phyloP scores from a whole-genome alignment of 2,888 invertebrate species.

The Eristalinus sepulchralis region DNA sequence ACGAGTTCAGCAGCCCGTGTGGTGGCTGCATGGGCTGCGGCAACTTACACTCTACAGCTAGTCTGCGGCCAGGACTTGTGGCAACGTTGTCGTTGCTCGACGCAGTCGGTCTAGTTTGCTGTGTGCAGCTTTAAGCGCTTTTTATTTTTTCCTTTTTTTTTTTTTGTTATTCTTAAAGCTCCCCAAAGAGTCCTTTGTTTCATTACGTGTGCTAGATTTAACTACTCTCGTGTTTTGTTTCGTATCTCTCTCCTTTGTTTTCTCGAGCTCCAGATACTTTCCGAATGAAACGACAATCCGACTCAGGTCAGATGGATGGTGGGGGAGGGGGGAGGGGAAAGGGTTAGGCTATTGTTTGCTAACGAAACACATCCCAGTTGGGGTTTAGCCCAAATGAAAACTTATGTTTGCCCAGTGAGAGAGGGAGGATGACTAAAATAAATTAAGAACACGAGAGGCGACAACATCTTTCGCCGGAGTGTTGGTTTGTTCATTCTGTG shows the following conservation, averaged over 20 bases:
- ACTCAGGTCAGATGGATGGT: too few relatives aligned
- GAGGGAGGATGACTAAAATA: constrained; percentile 10
- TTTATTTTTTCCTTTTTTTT: constrained; percentile 29
- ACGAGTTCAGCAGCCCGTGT: constrained; percentile 12
- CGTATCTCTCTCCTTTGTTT: constrained; percentile 36
- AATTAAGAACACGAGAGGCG: constrained; percentile 8
- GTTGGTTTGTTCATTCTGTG: not conserved
- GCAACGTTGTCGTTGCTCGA: not conserved
- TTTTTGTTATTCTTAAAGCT: constrained; percentile 48
- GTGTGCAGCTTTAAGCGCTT: constrained; percentile 40
- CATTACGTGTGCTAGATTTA: constrained; percentile 62
- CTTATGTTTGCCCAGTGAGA: not conserved
- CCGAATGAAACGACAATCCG: constrained; percentile 24
- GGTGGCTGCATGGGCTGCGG: not conserved
- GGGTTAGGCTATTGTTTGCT: constrained; percentile 39
- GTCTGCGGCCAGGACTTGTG: not conserved
- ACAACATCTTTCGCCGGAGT: not conserved
- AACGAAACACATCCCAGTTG: constrained; percentile 32
- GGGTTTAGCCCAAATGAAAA: constrained; percentile 42
- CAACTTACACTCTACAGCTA: not conserved
- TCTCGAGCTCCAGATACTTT: constrained; percentile 44
- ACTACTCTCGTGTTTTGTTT: constrained; percentile 42
- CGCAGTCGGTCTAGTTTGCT: not conserved
- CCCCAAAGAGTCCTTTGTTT: constrained; percentile 54
- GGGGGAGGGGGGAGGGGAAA: not conserved